Conservation (phyloP, 2,888 invertebrate species). For the Cantharis rustica region DNA sequence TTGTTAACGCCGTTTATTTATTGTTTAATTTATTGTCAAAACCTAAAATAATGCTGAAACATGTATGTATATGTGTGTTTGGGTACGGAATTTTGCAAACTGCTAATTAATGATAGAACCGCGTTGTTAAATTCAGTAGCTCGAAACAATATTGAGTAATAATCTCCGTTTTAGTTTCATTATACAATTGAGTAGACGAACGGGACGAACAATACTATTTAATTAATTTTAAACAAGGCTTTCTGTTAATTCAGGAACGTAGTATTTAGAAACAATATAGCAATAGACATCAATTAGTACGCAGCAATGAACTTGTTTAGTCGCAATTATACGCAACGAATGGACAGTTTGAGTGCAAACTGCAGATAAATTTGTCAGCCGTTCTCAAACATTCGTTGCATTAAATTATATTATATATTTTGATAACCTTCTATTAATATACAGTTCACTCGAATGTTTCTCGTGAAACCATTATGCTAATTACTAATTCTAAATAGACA, state of each 20-base stretch:
- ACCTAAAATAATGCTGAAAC: conserved; percentile 25
- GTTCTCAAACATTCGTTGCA: conserved; percentile 21
- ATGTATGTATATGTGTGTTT: conserved; percentile 19
- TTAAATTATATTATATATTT: neutral
- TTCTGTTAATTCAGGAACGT: conserved; percentile 36
- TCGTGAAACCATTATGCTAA: neutral
- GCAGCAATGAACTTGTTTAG: conserved; percentile 57
- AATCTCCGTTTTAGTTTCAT: conserved; percentile 30
- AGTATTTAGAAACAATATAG: conserved; percentile 55
- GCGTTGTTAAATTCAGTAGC: conserved; percentile 29
- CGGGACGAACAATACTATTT: conserved; percentile 46
- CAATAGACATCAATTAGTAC: conserved; percentile 57
- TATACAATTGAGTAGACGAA: conserved; percentile 26
- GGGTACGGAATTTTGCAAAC: conserved; percentile 22
- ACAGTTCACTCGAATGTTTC: neutral
- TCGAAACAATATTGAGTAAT: conserved; percentile 26
- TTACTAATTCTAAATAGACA: neutral
- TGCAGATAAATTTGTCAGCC: conserved; percentile 48
- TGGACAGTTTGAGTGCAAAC: conserved; percentile 51
- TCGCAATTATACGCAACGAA: conserved; percentile 57
- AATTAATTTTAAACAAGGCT: conserved; percentile 50
- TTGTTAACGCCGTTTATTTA: conserved; percentile 43
- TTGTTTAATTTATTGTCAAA: conserved; percentile 39
- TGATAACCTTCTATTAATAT: neutral
- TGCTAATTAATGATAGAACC: conserved; percentile 29